These are phyloP conservation scores for Epinephelus coioides DNA, from an alignment of 2,797 vertebrate genomes.

Conservation along the genomic window DNA sequence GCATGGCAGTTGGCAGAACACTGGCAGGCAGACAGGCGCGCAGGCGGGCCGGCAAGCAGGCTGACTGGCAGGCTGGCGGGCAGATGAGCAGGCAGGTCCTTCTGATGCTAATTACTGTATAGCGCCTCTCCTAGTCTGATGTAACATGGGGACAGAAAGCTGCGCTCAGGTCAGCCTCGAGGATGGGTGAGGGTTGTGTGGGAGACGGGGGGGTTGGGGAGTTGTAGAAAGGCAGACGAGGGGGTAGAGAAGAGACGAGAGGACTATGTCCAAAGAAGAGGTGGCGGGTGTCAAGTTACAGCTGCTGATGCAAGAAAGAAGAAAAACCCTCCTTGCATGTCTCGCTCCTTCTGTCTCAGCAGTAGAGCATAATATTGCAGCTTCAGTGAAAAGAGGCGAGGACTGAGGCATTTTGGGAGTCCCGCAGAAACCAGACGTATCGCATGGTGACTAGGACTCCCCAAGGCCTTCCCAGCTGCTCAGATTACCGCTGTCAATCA, in stretches of 20 bases:
- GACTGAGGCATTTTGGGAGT: constrained; percentile 59
- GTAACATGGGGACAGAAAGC: constrained; percentile 73
- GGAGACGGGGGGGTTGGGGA: neutral
- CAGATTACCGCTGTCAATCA: constrained; percentile 81
- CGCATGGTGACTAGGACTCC: constrained; percentile 55
- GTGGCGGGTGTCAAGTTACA: constrained; percentile 61
- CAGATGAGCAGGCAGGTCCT: constrained; percentile 69
- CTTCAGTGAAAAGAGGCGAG: constrained; percentile 20
- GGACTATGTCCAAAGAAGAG: constrained; percentile 52
- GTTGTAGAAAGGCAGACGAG: constrained; percentile 12
- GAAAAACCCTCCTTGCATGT: constrained; percentile 56
- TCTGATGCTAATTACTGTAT: constrained; percentile 81
- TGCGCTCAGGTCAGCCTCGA: constrained; percentile 48
- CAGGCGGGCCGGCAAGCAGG: constrained; percentile 46
- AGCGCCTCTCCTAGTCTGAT: constrained; percentile 64
- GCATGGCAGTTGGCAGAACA: constrained; percentile 74
- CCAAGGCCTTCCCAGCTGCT: constrained; percentile 63
- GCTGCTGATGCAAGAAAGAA: constrained; percentile 79
- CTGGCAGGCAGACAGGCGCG: constrained; percentile 55
- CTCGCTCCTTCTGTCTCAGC: constrained; percentile 50
- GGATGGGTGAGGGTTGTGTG: constrained; percentile 22
- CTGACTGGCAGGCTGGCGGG: constrained; percentile 67
- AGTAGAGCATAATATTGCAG: constrained; percentile 49
- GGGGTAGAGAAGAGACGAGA: constrained; percentile 35
- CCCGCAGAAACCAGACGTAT: constrained; percentile 50